Conservation (phyloP, 2,797 vertebrate species). For the Fistularia tabacaria region DNA sequence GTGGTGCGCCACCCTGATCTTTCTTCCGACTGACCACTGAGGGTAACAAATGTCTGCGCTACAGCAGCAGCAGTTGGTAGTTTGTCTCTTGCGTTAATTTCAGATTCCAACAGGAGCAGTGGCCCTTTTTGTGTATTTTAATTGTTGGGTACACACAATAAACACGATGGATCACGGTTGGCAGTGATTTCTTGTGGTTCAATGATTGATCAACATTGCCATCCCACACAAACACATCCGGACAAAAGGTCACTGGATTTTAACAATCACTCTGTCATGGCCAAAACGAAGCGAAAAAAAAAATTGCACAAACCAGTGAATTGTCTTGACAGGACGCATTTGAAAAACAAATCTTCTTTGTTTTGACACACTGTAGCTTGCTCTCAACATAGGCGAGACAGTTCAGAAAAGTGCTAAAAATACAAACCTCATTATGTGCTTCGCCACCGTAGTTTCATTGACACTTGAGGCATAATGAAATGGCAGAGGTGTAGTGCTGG, state of each 20-base stretch:
- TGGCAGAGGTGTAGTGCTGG: constrained; percentile 50
- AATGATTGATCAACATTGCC: too few relatives aligned
- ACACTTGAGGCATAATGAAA: constrained; percentile 57
- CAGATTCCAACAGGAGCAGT: too few relatives aligned
- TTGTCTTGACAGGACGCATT: constrained; percentile 28
- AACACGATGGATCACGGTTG: too few relatives aligned
- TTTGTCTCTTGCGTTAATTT: too few relatives aligned
- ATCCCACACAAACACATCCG: too few relatives aligned
- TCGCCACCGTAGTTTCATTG: constrained; percentile 47
- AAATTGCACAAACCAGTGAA: too few relatives aligned
- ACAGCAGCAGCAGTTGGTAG: constrained; percentile 38
- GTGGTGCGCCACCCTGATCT: constrained; percentile 30
- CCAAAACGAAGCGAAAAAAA: too few relatives aligned
- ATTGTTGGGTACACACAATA: too few relatives aligned
- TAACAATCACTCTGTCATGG: too few relatives aligned
- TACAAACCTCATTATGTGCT: constrained; percentile 64
- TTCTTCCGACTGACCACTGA: constrained; percentile 35
- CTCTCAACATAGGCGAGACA: constrained; percentile 44
- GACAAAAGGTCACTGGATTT: too few relatives aligned
- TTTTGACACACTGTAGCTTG: constrained; percentile 61
- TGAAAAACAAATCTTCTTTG: constrained; percentile 45
- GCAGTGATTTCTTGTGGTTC: too few relatives aligned
- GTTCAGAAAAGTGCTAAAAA: constrained; percentile 54
- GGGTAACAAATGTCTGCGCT: constrained; percentile 18
- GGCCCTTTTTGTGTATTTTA: background rate